phyloP scores from a whole-genome alignment of 2,797 vertebrate genomes.

The Sebastiscus tertius region DNA sequence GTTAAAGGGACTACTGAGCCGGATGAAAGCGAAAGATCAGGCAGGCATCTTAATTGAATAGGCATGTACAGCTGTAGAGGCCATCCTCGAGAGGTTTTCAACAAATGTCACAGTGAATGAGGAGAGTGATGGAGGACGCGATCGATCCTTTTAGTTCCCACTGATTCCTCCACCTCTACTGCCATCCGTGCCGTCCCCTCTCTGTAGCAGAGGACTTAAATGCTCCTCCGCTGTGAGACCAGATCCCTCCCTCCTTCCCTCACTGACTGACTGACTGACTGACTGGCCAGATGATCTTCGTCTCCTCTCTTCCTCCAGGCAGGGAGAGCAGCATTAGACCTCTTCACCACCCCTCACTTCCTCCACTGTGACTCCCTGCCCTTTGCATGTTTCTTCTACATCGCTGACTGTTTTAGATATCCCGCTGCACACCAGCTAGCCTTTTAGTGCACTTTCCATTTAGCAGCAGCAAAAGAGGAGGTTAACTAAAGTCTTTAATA shows the following conservation, averaged over 20 bases:
- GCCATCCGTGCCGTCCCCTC: constrained; percentile 3
- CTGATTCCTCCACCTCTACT: constrained; percentile 6
- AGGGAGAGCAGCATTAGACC: constrained; percentile 1
- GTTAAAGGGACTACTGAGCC: neutral
- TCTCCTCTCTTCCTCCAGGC: constrained; percentile 18
- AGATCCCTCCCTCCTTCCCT: rapidly evolving
- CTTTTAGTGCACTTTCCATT: constrained; percentile 29
- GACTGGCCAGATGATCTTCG: constrained; percentile 1
- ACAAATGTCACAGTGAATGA: constrained; percentile 64
- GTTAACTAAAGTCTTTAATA: neutral
- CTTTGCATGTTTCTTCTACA: constrained; percentile 52
- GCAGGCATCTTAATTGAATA: constrained; percentile 59
- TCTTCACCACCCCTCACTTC: constrained; percentile 12
- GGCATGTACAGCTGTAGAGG: constrained; percentile 48
- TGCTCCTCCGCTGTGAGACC: neutral
- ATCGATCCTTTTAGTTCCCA: constrained; percentile 55
- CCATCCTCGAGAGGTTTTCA: constrained; percentile 59
- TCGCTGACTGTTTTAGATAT: constrained; percentile 32
- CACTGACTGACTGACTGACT: neutral
- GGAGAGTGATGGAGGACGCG: constrained; percentile 48
- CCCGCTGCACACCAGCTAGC: constrained; percentile 28
- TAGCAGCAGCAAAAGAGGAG: constrained; percentile 5
- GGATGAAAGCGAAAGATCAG: constrained; percentile 21
- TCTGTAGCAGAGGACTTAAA: constrained; percentile 30
- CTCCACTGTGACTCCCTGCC: constrained; percentile 27